A percentile compares a stretch with the other conserved stretches of the same genome.
These are phyloP conservation scores for Pipra filicauda DNA, from an alignment of 2,113 vertebrate species.

Conservation along the genomic window DNA sequence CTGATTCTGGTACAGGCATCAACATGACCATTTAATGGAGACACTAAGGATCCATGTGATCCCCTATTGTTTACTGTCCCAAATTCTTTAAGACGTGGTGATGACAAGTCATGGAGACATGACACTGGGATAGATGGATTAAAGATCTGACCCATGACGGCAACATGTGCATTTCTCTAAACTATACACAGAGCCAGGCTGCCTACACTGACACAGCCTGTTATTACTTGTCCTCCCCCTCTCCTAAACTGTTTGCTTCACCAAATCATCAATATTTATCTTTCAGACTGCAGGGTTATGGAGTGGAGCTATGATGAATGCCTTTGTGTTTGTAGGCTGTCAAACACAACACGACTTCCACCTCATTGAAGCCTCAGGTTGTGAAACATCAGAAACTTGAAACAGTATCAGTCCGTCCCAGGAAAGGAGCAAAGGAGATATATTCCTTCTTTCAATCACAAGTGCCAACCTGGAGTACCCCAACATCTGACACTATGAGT, in stretches of 20 bases:
- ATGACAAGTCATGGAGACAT: not conserved
- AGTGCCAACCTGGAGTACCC: not conserved
- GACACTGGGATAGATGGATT: not conserved
- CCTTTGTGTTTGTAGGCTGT: not conserved
- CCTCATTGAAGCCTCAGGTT: not conserved
- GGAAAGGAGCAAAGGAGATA: not conserved
- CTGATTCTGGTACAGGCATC: not conserved
- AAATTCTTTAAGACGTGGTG: not conserved
- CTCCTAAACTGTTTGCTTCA: not conserved
- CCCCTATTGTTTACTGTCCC: not conserved
- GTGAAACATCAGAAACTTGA: not conserved
- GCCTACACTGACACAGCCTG: not conserved
- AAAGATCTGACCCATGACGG: not conserved
- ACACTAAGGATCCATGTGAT: not conserved
- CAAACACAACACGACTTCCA: not conserved
- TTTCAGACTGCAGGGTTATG: not conserved
- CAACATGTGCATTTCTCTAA: rapidly evolving
- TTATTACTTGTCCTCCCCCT: not conserved
- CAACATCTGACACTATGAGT: not conserved
- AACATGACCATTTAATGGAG: not conserved
- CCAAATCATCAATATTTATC: not conserved
- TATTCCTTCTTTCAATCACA: not conserved
- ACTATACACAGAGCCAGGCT: not conserved
- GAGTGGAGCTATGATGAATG: not conserved
- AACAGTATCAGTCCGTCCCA: not conserved